Conservation (phyloP, 2,797 vertebrate species). For the Meda fulgida region DNA sequence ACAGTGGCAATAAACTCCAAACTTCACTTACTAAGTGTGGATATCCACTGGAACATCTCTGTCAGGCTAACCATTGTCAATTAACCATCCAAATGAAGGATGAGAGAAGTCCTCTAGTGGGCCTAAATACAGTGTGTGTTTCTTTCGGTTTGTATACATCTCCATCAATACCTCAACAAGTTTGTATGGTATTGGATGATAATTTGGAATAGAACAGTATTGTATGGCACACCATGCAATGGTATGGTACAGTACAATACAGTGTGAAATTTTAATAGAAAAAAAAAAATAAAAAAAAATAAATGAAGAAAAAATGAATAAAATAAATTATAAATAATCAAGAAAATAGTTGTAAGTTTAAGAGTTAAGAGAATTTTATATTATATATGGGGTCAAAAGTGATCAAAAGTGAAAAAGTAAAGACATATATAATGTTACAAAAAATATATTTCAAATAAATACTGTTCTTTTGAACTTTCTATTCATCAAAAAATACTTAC, state of each 20-base stretch:
- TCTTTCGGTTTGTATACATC: not conserved
- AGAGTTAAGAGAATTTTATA: no score
- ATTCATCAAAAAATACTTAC: not conserved
- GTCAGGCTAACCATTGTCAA: slow-evolving; percentile 6
- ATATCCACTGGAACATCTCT: slow-evolving; percentile 26
- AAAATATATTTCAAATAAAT: not conserved
- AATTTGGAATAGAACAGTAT: not conserved
- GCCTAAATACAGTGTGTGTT: not conserved
- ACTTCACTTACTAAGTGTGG: not conserved
- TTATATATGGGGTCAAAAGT: no score
- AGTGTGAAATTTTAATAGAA: not conserved
- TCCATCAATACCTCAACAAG: not conserved
- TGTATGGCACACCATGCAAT: not conserved
- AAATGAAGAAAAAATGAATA: not conserved
- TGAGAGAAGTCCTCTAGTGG: not conserved
- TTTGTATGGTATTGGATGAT: not conserved
- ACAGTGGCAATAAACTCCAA: slow-evolving; percentile 4
- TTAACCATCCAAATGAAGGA: not conserved
- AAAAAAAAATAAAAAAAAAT: not conserved
- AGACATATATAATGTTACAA: no score
- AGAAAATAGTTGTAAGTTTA: no score
- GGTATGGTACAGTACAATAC: not conserved
- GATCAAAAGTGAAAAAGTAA: no score
- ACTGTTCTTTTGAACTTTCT: not conserved
- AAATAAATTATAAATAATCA: not conserved